Conservation (phyloP, 2,888 invertebrate species). For the Tanytarsus gracilentus region DNA sequence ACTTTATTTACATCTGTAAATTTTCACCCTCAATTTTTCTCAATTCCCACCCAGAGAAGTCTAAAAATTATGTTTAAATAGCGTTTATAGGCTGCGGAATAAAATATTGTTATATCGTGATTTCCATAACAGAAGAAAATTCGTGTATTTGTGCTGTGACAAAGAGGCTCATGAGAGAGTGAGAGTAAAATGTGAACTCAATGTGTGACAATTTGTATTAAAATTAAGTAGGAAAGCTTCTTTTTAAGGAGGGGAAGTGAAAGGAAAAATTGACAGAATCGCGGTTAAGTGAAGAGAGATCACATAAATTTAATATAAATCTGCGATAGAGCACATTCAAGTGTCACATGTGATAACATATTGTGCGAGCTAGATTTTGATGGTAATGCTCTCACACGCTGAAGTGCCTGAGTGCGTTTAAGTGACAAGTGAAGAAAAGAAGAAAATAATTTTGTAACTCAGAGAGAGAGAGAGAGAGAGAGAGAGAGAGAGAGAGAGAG, state of each 20-base stretch:
- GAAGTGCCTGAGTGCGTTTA: neutral
- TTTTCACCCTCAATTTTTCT: too few relatives aligned
- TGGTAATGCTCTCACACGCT: too few relatives aligned
- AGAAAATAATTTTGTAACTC: too few relatives aligned
- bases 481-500: neutral
- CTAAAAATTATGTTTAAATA: neutral
- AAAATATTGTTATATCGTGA: neutral
- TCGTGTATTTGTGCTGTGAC: neutral
- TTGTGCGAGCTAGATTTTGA: neutral
- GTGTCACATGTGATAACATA: neutral
- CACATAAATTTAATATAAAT: neutral
- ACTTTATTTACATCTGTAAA: too few relatives aligned
- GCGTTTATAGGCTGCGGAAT: neutral
- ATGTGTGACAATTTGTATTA: neutral
- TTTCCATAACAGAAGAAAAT: slow-evolving; percentile 9
- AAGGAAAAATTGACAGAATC: neutral
- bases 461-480: too few relatives aligned
- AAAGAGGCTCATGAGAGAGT: neutral
- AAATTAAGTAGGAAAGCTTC: too few relatives aligned
- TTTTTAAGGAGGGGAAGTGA: too few relatives aligned
- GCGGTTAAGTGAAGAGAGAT: neutral
- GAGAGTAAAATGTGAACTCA: neutral
- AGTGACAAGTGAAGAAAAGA: neutral
- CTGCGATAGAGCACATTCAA: too few relatives aligned
- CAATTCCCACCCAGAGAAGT: too few relatives aligned